phyloP scores from a whole-genome alignment of 64 coral and sea anemone genomes.

The Stichodactyla mertensii region DNA sequence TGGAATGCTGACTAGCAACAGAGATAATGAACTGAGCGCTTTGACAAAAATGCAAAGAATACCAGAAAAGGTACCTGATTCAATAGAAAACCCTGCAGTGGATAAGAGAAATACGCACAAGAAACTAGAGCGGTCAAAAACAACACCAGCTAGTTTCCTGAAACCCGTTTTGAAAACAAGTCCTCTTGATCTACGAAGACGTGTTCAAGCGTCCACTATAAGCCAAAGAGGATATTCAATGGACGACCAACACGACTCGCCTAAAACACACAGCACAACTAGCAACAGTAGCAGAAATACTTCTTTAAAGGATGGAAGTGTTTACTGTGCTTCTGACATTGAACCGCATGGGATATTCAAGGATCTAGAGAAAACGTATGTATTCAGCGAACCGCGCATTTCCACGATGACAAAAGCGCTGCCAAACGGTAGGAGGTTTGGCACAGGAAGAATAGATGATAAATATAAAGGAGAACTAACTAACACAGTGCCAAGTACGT shows the following conservation, averaged over 20 bases:
- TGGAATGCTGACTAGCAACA: background rate
- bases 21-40: background rate
- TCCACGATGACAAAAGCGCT: background rate
- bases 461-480: background rate
- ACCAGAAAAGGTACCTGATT: background rate
- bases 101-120: slow-evolving; percentile 16
- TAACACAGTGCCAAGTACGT: background rate
- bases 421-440: background rate
- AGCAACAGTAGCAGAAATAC: background rate
- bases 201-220: slow-evolving; percentile 27
- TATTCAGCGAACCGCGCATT: background rate
- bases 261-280: background rate
- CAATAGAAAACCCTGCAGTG: background rate
- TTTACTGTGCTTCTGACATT: background rate
- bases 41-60: background rate
- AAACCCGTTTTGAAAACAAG: slow-evolving; percentile 58
- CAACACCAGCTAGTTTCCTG: slow-evolving; percentile 43
- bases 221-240: background rate
- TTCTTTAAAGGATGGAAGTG: background rate
- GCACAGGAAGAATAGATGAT: background rate
- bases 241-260: background rate
- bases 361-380: background rate
- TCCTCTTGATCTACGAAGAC: slow-evolving; percentile 34
- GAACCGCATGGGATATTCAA: slow-evolving; percentile 8
- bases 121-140: slow-evolving; percentile 69